A percentile compares a stretch with the other conserved stretches of the same genome.
Conservation (phyloP, 2,113 vertebrate species). For the Stigmatopora argus region DNA sequence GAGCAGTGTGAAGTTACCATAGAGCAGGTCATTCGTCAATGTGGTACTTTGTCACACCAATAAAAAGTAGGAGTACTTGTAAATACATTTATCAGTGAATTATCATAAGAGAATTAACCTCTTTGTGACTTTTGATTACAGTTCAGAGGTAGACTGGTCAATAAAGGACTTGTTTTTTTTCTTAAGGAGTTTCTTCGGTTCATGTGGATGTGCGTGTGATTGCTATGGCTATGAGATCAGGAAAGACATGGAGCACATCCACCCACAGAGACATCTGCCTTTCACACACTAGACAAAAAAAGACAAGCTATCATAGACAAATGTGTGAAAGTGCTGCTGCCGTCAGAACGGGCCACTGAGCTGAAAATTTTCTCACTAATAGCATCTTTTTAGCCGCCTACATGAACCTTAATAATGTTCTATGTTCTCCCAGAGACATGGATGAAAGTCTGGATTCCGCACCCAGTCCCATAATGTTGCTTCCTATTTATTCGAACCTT, state of each 20-base stretch:
- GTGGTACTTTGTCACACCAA: too few relatives aligned
- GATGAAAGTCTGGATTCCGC: slow-evolving; percentile 3
- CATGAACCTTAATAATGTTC: slow-evolving; percentile 16
- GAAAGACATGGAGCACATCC: slow-evolving; percentile 7
- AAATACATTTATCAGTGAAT: too few relatives aligned
- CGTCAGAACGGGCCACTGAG: slow-evolving; percentile 20
- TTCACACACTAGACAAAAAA: slow-evolving; percentile 7
- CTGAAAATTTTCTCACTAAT: slow-evolving; percentile 32
- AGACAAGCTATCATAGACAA: slow-evolving; percentile 26
- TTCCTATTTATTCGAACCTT: neutral
- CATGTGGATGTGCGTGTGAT: neutral
- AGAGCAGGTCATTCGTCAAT: too few relatives aligned
- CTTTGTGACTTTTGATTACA: too few relatives aligned
- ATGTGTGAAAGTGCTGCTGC: slow-evolving; percentile 23
- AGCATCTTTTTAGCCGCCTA: slow-evolving; percentile 43
- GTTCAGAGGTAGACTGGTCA: too few relatives aligned
- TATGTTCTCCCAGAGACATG: slow-evolving; percentile 7
- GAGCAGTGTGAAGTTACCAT: too few relatives aligned
- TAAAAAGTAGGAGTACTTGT: too few relatives aligned
- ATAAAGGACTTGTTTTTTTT: too few relatives aligned
- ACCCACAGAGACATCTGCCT: slow-evolving; percentile 24
- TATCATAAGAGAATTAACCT: too few relatives aligned
- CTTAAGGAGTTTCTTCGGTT: neutral
- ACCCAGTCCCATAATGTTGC: slow-evolving; percentile 8
- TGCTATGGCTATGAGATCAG: neutral